phyloP scores from a whole-genome alignment of 1,140 invertebrate genomes.

The Eumaeus atala region DNA sequence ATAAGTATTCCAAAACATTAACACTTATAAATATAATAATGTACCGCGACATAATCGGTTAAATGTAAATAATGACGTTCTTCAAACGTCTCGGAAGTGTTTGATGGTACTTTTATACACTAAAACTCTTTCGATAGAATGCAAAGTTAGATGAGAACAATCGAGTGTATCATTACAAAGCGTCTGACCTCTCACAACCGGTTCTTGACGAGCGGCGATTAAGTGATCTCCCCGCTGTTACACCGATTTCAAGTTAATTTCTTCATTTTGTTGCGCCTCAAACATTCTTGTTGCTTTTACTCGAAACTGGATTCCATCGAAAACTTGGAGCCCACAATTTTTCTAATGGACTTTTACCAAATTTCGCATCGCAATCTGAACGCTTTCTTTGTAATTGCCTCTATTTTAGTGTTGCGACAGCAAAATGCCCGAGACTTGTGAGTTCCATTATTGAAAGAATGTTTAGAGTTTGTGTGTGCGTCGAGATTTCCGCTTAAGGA shows the following conservation, averaged over 20 bases:
- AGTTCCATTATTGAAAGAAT: slow-evolving; percentile 16
- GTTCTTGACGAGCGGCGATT: slow-evolving; percentile 48
- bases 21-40: no score
- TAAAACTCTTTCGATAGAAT: slow-evolving; percentile 10
- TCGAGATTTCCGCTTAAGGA: background rate
- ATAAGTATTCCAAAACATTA: no score
- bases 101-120: slow-evolving; percentile 3
- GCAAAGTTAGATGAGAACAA: slow-evolving; percentile 33
- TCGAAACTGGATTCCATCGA: slow-evolving; percentile 32
- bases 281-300: slow-evolving; percentile 41
- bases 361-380: slow-evolving; percentile 28
- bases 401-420: slow-evolving; percentile 24
- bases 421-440: slow-evolving; percentile 20
- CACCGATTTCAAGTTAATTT: slow-evolving; percentile 68
- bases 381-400: slow-evolving; percentile 30
- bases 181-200: slow-evolving; percentile 44
- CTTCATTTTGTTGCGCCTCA: slow-evolving; percentile 59
- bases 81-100: slow-evolving; percentile 10
- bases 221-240: slow-evolving; percentile 63
- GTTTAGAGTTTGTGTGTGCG: background rate
- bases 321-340: slow-evolving; percentile 51
- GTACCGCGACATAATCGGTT: no score
- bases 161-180: slow-evolving; percentile 32
- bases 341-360: slow-evolving; percentile 49
- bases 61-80: background rate